Percentiles rank a stretch among this genome's conserved stretches.
These are phyloP conservation scores for Apodemus sylvaticus DNA, from an alignment of 2,113 vertebrate species.

Conservation along the genomic window DNA sequence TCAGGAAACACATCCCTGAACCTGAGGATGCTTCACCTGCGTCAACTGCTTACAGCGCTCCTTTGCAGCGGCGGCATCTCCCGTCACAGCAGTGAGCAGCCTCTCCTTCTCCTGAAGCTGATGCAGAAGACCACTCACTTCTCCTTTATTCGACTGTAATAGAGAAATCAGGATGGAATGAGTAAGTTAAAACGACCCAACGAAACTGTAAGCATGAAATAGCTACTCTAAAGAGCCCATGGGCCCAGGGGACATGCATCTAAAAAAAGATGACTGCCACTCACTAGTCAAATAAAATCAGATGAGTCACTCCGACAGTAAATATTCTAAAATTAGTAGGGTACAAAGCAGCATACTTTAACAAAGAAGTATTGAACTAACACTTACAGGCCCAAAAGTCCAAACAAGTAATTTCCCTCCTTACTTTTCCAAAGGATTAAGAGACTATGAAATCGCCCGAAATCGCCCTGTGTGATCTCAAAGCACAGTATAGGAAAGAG, in stretches of 20 bases:
- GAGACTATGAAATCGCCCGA: background rate
- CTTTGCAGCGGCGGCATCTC: constrained; percentile 92
- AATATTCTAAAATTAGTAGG: background rate
- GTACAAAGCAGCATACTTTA: constrained; percentile 40
- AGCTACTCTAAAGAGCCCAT: background rate
- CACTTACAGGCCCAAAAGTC: constrained; percentile 24
- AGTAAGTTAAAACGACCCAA: background rate
- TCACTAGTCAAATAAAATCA: constrained; percentile 42
- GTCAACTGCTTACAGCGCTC: constrained; percentile 96
- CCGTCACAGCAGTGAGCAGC: constrained; percentile 90
- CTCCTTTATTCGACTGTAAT: constrained; percentile 89
- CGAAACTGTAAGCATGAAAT: constrained; percentile 19
- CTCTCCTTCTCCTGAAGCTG: constrained; percentile 94
- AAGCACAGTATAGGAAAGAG: constrained; percentile 2
- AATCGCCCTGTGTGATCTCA: constrained; percentile 10
- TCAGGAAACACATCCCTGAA: rapidly evolving
- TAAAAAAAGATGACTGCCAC: background rate
- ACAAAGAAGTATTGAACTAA: constrained; percentile 32
- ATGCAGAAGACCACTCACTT: constrained; percentile 86
- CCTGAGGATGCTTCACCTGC: constrained; percentile 87
- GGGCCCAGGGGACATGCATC: background rate
- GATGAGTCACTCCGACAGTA: background rate
- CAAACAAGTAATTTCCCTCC: background rate
- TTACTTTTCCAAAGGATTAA: background rate
- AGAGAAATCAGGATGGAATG: constrained; percentile 32